Evolutionary conservation across 2,113 vertebrate genomes (phyloP), one percentile per base, ranked within the genome.

Genomic region (Galemys pyrenaicus): DNA sequence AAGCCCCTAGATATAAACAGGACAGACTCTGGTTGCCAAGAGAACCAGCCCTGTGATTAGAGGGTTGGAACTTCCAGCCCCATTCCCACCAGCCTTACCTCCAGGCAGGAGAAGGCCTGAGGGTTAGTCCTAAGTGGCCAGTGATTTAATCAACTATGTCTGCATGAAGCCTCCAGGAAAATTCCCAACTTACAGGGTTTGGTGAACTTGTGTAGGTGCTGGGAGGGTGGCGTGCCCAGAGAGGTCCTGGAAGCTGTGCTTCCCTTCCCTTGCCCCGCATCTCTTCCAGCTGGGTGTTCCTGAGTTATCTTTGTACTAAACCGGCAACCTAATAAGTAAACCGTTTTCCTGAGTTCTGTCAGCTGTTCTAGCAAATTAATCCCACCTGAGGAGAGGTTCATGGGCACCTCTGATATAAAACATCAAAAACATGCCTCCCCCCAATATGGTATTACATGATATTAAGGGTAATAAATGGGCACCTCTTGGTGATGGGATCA

Each of bases 291-390:
- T 60, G 60, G 32, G 49, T 49, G 2, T n/a, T 60, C 32, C 39
- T 39, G 67, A 80, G 46, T 73, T 28, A 65, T 26, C 65, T 80
- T 58, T 39, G 28, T 58, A 39, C 65, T n/a, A 74, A 13, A 49
- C 26, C 19, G 64, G 49, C 15, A 24, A 49, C 32, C 39, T 67
- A 32, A 51, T 35, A 28, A 71, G 30, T 54, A 64, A 78, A 79
- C 35, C 32, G 39, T 68, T 70, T 44, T 75, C 51, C 70, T 62
- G 74, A 64, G 35, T 89, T 94, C 81, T 32, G 17, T 73, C 54
- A 79, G 39, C 46, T 86, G 37, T 90, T 86, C 81, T 86, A 79
- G 67, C 37, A 73, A 91, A 80, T n/a, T 35, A 56, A 9, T 65
- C 46, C n/a, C 44, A 24, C 26, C 13, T 1, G 17, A 73, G 37